Evolutionary conservation across 2,113 vertebrate genomes (phyloP).

Genomic region (Phaethornis superciliosus): DNA sequence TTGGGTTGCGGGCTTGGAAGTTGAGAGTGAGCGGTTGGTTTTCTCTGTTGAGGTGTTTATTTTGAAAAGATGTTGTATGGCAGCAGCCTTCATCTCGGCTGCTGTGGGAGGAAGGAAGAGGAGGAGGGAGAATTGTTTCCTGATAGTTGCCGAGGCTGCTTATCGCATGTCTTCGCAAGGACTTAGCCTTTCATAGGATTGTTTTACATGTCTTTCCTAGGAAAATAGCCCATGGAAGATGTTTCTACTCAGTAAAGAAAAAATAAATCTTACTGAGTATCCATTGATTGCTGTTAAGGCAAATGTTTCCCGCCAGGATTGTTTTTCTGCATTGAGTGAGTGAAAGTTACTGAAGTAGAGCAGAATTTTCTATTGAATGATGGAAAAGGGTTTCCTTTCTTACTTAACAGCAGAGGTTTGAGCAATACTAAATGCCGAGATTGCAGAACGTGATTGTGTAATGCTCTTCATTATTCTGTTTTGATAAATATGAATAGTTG

Average conservation of each 20-base stretch:
- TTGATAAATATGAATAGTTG: neutral
- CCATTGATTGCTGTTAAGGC: accelerated
- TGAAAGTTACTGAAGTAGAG: neutral
- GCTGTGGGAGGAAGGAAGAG: constrained; percentile 39
- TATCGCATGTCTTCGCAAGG: neutral
- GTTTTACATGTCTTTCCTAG: neutral
- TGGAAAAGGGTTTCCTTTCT: neutral
- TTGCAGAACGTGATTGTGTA: neutral
- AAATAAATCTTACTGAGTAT: neutral
- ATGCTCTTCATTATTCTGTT: neutral
- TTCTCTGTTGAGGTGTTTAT: neutral
- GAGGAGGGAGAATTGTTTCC: neutral
- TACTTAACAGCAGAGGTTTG: neutral
- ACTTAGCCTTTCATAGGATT: neutral
- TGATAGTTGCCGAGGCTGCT: neutral
- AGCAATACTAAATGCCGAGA: neutral
- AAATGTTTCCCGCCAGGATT: neutral
- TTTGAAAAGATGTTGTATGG: neutral
- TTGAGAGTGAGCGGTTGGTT: neutral
- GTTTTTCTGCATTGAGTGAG: neutral
- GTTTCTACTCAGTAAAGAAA: neutral
- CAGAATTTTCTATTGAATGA: neutral
- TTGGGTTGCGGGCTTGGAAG: neutral
- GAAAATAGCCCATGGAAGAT: neutral
- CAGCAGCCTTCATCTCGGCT: neutral